A percentile compares a stretch with the other conserved stretches of the same genome.
Conservation (phyloP, 1,140 invertebrate genomes). For the Mercenaria mercenaria region DNA sequence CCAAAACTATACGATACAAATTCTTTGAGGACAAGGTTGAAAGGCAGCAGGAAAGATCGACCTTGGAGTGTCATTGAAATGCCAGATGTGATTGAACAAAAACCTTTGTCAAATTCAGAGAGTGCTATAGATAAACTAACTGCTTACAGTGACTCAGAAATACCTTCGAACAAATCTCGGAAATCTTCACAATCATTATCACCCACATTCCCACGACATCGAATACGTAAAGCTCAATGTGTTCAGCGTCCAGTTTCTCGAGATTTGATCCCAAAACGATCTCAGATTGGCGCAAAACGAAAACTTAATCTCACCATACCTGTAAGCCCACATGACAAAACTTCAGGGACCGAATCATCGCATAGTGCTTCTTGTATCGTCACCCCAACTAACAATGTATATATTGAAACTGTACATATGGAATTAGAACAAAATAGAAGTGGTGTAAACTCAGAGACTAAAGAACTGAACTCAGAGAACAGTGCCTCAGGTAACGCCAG, state of each 20-base stretch:
- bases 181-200: slow-evolving; percentile 56
- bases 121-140: slow-evolving; percentile 89
- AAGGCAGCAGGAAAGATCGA: slow-evolving; percentile 86
- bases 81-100: slow-evolving; percentile 85
- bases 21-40: slow-evolving; percentile 69
- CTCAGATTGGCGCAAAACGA: slow-evolving; percentile 71
- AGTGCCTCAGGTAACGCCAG: slow-evolving; percentile 54
- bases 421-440: not conserved
- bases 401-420: slow-evolving; percentile 38
- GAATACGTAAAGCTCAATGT: slow-evolving; percentile 10
- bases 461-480: slow-evolving; percentile 57
- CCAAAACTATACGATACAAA: slow-evolving; percentile 68
- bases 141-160: slow-evolving; percentile 70
- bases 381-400: slow-evolving; percentile 10
- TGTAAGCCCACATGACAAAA: slow-evolving; percentile 29
- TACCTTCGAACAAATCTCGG: slow-evolving; percentile 37
- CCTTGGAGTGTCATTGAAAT: slow-evolving; percentile 95
- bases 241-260: slow-evolving; percentile 67
- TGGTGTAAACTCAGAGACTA: slow-evolving; percentile 43
- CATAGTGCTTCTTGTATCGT: slow-evolving; percentile 31
- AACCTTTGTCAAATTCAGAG: slow-evolving; percentile 93
- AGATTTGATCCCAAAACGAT: slow-evolving; percentile 49
- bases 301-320: slow-evolving; percentile 72
- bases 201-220: slow-evolving; percentile 75
- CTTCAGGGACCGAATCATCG: slow-evolving; percentile 32